phyloP scores from a whole-genome alignment of 2,797 vertebrate species.

The Sparus aurata region DNA sequence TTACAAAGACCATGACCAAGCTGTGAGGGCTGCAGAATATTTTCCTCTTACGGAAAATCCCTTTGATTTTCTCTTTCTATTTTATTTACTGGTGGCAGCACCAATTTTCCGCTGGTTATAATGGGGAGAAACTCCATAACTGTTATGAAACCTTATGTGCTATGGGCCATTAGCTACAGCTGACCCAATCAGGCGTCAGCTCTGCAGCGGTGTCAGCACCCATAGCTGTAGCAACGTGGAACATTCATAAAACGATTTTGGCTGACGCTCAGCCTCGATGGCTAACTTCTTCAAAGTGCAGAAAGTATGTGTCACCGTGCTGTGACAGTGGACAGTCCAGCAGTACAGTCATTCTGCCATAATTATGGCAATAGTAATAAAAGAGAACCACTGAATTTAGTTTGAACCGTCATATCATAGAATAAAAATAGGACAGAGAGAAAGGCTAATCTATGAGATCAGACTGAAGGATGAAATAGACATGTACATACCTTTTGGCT shows the following conservation, averaged over 20 bases:
- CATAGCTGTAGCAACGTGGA: conserved; percentile 52
- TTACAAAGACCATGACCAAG: conserved; percentile 24
- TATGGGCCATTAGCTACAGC: conserved; percentile 47
- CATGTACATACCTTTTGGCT: neutral
- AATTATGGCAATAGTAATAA: conserved; percentile 16
- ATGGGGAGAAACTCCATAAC: conserved; percentile 48
- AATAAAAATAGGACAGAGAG: neutral
- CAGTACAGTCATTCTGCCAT: conserved; percentile 2
- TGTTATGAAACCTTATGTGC: conserved; percentile 50
- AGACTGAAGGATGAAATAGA: neutral
- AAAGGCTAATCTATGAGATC: conserved; percentile 5
- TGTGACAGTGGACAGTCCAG: conserved; percentile 24
- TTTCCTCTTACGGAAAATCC: conserved; percentile 68
- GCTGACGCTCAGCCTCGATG: conserved; percentile 3
- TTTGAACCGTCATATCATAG: neutral
- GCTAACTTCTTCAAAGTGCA: conserved; percentile 45
- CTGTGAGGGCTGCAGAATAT: conserved; percentile 24
- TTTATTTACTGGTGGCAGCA: conserved; percentile 56
- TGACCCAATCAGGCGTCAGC: conserved; percentile 51
- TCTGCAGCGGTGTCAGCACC: conserved; percentile 47
- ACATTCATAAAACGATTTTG: conserved; percentile 48
- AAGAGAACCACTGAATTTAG: conserved; percentile 10
- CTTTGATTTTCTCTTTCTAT: conserved; percentile 57
- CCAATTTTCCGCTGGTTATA: conserved; percentile 61
- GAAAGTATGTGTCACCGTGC: conserved; percentile 51